Evolutionary conservation across 1,140 invertebrate genomes (phyloP).

Genomic region (Adoxophyes honmai): DNA sequence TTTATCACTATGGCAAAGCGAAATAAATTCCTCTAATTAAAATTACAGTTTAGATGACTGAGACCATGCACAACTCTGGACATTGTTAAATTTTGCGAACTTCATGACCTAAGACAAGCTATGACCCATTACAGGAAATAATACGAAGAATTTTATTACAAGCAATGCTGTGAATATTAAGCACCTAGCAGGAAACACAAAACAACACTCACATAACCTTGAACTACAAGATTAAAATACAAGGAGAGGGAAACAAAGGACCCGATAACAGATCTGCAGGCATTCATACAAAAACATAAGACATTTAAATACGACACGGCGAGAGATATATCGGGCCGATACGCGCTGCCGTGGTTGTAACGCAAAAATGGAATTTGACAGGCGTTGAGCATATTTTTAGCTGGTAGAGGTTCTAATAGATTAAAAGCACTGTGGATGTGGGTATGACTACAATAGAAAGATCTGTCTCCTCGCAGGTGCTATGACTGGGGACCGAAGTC

Average conservation of each 20-base stretch:
- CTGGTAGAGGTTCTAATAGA: too few species aligned
- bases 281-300: slow-evolving; percentile 54
- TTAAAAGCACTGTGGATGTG: too few species aligned
- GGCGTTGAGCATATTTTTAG: too few species aligned
- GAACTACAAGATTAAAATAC: slow-evolving; percentile 37
- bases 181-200: slow-evolving; percentile 7
- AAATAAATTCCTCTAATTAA: too few species aligned
- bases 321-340: slow-evolving; percentile 56
- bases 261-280: slow-evolving; percentile 44
- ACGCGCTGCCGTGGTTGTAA: slow-evolving; percentile 45
- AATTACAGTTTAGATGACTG: too few species aligned
- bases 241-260: slow-evolving; percentile 43
- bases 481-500: too few species aligned
- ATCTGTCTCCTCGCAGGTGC: too few species aligned
- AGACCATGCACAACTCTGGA: too few species aligned
- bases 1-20: too few species aligned
- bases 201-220: slow-evolving; percentile 30
- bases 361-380: slow-evolving; percentile 57
- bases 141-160: background rate
- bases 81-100: too few species aligned
- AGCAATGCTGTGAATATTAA: background rate
- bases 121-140: background rate
- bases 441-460: too few species aligned
- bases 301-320: slow-evolving; percentile 59
- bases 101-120: too few species aligned